These are phyloP conservation scores for Rhopalosiphum nymphaeae DNA, from an alignment of 2,888 invertebrate species.

Conservation along the genomic window DNA sequence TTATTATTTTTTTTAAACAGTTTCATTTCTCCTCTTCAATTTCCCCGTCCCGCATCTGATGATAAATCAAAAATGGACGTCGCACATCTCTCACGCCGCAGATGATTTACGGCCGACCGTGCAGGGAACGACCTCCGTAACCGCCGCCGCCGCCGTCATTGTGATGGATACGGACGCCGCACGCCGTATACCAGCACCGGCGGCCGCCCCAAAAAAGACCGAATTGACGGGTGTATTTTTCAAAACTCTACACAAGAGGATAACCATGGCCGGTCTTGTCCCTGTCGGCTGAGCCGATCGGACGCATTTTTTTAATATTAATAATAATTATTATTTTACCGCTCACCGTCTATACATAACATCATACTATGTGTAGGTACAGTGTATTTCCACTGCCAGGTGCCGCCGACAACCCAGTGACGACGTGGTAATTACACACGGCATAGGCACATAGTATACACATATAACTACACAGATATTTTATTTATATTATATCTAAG, in stretches of 20 bases:
- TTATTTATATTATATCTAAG: background rate
- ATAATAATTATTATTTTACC: conserved; percentile 38
- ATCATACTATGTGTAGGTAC: background rate
- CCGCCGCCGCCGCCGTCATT: conserved; percentile 40
- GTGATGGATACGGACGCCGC: conserved; percentile 52
- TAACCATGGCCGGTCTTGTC: background rate
- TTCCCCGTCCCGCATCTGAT: conserved; percentile 53
- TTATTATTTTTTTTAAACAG: conserved; percentile 30
- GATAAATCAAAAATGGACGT: conserved; percentile 65
- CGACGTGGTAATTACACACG: conserved; percentile 35
- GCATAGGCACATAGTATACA: too few relatives aligned
- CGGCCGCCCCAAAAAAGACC: conserved; percentile 18
- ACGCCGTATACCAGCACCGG: conserved; percentile 10
- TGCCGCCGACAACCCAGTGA: background rate
- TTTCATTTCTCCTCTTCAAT: conserved; percentile 61
- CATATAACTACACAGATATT: background rate
- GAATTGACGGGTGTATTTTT: background rate
- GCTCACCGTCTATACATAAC: background rate
- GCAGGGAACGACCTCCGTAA: conserved; percentile 55
- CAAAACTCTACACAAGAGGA: conserved; percentile 4
- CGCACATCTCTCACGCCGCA: conserved; percentile 58
- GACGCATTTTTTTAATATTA: conserved; percentile 23
- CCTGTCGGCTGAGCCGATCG: conserved; percentile 3
- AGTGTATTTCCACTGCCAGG: background rate
- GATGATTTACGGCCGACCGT: conserved; percentile 61